A percentile compares a stretch with the other conserved stretches of the same genome.
Conservation (phyloP, 2,113 vertebrate species). For the Lasiurus borealis region DNA sequence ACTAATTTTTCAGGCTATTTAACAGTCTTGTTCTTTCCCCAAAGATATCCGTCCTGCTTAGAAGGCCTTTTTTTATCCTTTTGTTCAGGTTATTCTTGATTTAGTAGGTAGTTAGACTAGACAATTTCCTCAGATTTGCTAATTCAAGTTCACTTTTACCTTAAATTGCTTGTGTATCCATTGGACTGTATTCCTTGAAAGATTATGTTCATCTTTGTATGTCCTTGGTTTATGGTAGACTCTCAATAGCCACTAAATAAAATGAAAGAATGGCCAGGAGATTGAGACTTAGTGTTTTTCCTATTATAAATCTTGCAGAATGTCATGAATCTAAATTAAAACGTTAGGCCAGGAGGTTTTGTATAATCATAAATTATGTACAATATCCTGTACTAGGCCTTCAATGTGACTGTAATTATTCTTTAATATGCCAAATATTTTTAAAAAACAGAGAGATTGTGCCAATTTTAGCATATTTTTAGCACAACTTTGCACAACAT, state of each 20-base stretch:
- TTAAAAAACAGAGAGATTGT: neutral
- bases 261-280: constrained; percentile 43
- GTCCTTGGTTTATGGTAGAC: neutral
- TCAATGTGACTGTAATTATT: neutral
- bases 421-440: constrained; percentile 14
- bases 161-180: neutral
- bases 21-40: neutral
- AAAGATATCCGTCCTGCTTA: neutral
- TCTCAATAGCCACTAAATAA: neutral
- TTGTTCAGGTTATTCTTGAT: neutral
- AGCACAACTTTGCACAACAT: neutral
- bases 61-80: neutral
- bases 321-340: constrained; percentile 21
- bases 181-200: neutral
- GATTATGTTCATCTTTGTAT: neutral
- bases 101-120: neutral
- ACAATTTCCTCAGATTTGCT: neutral
- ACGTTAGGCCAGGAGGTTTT: neutral
- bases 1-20: neutral
- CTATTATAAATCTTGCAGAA: neutral
- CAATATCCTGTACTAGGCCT: neutral
- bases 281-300: neutral
- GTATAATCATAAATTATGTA: neutral
- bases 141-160: neutral
- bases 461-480: neutral